A percentile compares a stretch with the other conserved stretches of the same genome.
Conservation (phyloP, 1,140 invertebrate genomes). For the Ylistrum balloti region DNA sequence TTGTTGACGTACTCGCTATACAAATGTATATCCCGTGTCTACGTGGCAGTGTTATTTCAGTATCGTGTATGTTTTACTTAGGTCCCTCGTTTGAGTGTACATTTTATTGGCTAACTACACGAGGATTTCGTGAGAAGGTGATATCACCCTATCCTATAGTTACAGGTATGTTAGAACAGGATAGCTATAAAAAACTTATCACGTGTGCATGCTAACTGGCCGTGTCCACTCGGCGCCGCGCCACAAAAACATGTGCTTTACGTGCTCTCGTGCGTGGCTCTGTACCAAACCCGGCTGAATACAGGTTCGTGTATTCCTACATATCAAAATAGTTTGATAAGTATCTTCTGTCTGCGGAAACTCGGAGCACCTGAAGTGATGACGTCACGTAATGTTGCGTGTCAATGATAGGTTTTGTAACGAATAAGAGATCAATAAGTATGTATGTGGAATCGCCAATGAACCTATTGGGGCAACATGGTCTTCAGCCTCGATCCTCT, state of each 20-base stretch:
- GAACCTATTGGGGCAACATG: not conserved
- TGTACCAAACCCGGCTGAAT: not conserved
- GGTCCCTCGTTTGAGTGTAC: not conserved
- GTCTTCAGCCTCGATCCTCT: not conserved
- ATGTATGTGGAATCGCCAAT: conserved; percentile 27
- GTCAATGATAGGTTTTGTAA: conserved; percentile 6
- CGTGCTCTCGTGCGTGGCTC: conserved; percentile 25
- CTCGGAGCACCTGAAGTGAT: conserved; percentile 24
- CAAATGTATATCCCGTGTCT: not conserved
- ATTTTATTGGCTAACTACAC: not conserved
- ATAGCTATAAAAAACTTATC: not conserved
- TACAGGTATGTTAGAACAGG: not conserved
- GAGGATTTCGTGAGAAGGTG: not conserved
- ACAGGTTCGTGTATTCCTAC: conserved; percentile 13
- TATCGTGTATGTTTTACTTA: not conserved
- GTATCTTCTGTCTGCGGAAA: conserved; percentile 38
- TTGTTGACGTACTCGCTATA: too few species aligned
- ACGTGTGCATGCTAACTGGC: conserved; percentile 12
- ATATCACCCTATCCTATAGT: not conserved
- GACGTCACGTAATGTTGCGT: conserved; percentile 23
- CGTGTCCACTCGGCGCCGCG: conserved; percentile 28
- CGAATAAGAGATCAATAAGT: not conserved
- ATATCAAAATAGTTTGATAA: conserved; percentile 40
- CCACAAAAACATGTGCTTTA: conserved; percentile 19
- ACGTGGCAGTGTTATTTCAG: not conserved